These are phyloP conservation scores for Phylloscopus whistleri DNA, from an alignment of 2,113 vertebrate species.

Conservation along the genomic window DNA sequence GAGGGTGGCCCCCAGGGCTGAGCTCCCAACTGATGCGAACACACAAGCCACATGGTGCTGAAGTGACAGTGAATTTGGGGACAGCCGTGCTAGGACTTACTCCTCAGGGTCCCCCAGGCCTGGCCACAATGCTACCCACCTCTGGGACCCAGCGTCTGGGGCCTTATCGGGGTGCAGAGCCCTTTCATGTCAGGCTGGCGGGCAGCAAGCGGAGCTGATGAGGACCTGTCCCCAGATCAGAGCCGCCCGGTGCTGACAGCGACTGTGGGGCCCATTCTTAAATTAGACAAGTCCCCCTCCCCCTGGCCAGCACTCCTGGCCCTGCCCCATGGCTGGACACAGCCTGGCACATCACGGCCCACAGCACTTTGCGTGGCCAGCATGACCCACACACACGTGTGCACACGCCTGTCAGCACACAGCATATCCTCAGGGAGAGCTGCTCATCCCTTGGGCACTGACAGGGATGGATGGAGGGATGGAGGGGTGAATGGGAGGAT, in stretches of 20 bases:
- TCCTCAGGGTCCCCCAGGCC: not conserved
- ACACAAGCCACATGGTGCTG: not conserved
- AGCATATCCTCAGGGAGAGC: rapidly evolving
- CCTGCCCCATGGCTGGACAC: not conserved
- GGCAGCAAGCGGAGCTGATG: not conserved
- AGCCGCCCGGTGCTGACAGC: conserved; percentile 14
- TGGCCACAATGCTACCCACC: not conserved
- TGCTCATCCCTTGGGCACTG: not conserved
- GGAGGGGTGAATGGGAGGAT: not conserved
- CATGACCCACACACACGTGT: rapidly evolving
- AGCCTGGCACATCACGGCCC: not conserved
- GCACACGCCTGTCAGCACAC: rapidly evolving
- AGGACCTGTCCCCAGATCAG: conserved; percentile 55
- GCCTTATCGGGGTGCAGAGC: not conserved
- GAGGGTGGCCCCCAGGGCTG: not conserved
- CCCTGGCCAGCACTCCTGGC: not conserved
- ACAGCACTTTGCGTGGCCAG: rapidly evolving
- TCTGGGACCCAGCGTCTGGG: not conserved
- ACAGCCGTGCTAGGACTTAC: not conserved
- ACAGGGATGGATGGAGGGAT: not conserved
- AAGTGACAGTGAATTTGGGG: not conserved
- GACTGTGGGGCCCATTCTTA: not conserved
- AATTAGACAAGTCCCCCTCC: conserved; percentile 11
- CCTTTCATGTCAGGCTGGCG: not conserved
- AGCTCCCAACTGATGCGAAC: not conserved